These are phyloP conservation scores for Hydrotaea diabolus DNA, from an alignment of 2,888 invertebrate species.

Conservation along the genomic window DNA sequence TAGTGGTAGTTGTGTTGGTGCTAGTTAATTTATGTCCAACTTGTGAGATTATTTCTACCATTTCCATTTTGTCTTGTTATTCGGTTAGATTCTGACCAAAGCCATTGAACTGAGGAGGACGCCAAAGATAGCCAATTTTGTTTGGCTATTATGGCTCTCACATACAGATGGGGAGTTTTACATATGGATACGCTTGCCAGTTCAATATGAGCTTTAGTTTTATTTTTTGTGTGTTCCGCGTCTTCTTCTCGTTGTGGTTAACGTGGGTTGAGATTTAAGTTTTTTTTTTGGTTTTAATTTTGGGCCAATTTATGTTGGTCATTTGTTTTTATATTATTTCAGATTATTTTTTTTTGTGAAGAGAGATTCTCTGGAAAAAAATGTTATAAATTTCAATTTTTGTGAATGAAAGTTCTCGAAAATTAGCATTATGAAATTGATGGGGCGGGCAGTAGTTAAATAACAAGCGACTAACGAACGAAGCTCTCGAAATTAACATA, in stretches of 20 bases:
- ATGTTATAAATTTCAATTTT: constrained; percentile 18
- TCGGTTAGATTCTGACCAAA: not conserved
- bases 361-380: not conserved
- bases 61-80: not conserved
- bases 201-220: not conserved
- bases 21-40: no score
- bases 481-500: not conserved
- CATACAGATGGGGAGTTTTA: no score
- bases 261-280: constrained; percentile 16
- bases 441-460: no score
- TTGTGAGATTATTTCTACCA: not conserved
- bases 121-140: constrained; percentile 38
- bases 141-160: not conserved
- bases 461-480: no score
- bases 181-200: no score
- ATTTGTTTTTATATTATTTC: constrained; percentile 9
- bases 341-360: not conserved
- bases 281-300: not conserved
- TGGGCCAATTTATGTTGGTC: not conserved
- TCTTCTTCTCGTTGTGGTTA: not conserved
- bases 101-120: constrained; percentile 52
- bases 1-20: no score
- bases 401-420: constrained; percentile 47
- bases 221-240: not conserved
- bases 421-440: no score